These are phyloP conservation scores for Scopus umbretta DNA, from an alignment of 2,113 vertebrate genomes.

Conservation along the genomic window DNA sequence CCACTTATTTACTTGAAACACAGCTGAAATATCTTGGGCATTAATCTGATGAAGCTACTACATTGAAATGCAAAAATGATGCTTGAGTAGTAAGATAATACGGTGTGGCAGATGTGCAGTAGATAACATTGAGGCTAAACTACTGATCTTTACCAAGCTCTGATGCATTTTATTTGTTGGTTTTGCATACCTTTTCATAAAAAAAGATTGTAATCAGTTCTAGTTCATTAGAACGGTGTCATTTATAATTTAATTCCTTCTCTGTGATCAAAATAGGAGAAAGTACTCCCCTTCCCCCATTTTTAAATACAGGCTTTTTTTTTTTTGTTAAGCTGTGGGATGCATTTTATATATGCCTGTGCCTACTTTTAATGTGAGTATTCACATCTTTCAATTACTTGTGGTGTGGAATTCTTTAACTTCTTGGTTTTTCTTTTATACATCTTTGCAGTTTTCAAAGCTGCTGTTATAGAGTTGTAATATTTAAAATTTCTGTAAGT, in stretches of 20 bases:
- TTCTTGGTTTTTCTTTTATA: background rate
- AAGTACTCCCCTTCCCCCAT: background rate
- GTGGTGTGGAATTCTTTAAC: background rate
- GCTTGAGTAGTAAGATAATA: constrained; percentile 71
- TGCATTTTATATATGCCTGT: background rate
- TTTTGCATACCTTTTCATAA: constrained; percentile 66
- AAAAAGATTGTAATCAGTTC: constrained; percentile 69
- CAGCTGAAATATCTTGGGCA: constrained; percentile 79
- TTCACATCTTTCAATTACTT: background rate
- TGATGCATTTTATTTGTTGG: constrained; percentile 69
- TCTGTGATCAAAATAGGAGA: constrained; percentile 41
- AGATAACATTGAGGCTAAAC: constrained; percentile 63
- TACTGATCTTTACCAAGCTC: constrained; percentile 65
- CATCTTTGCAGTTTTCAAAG: background rate
- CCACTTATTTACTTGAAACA: constrained; percentile 76
- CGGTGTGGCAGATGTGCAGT: constrained; percentile 73
- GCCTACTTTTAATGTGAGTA: background rate
- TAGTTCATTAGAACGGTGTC: constrained; percentile 71
- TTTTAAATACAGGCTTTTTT: background rate
- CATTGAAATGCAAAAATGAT: constrained; percentile 80
- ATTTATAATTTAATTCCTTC: constrained; percentile 67
- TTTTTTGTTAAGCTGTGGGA: background rate
- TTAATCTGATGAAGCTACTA: constrained; percentile 77
- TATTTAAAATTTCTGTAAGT: background rate
- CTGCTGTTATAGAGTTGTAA: background rate